These are phyloP conservation scores for Idaea straminata DNA, from an alignment of 2,888 invertebrate genomes.

Conservation along the genomic window DNA sequence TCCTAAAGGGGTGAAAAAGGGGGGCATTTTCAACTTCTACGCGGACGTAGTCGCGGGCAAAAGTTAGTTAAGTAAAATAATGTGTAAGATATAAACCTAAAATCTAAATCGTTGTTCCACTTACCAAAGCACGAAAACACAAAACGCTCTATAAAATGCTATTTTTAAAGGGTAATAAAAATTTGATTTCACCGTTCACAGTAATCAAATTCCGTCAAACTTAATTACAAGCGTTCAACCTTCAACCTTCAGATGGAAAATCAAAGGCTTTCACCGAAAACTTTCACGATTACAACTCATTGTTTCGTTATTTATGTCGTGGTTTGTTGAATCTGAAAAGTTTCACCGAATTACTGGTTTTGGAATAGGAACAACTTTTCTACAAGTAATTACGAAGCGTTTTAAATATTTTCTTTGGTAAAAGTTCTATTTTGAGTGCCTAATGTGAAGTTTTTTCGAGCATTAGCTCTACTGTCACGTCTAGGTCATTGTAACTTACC, in stretches of 20 bases:
- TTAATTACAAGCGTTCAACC: neutral
- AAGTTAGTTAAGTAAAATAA: no score
- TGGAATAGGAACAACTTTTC: neutral
- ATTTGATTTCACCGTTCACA: neutral
- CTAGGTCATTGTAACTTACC: no score
- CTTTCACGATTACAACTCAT: constrained; percentile 2
- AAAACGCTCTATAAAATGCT: neutral
- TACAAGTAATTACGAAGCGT: neutral
- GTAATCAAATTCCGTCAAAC: neutral
- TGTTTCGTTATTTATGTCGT: neutral
- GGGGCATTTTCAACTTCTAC: no score
- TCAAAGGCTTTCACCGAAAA: neutral
- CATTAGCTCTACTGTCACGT: no score
- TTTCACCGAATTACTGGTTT: neutral
- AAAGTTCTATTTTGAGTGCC: neutral
- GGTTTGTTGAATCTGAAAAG: constrained; percentile 2
- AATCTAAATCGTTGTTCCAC: neutral
- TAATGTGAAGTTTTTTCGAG: no score
- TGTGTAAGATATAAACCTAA: neutral
- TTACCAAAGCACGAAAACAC: neutral
- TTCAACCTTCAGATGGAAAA: neutral
- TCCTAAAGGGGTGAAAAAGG: no score
- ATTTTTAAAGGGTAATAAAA: neutral
- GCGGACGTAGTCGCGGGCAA: no score
- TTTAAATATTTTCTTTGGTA: neutral